Base-by-base conservation (phyloP, 2,797 vertebrate genomes). In the Lateolabrax maculatus region DNA sequence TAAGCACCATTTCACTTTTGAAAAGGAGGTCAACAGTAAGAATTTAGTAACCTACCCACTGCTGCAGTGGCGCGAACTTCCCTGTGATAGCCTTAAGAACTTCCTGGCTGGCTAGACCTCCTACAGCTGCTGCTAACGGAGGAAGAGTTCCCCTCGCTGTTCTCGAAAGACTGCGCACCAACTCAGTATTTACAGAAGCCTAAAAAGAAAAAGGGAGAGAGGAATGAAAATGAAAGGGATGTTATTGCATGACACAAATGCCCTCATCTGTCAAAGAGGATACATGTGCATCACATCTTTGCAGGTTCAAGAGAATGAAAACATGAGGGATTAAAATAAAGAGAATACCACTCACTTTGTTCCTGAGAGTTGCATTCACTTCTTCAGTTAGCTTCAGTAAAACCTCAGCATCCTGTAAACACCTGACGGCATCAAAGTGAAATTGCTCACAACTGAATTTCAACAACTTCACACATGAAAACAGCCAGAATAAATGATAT, bases 71-170 rank as follows among this genome's bases (percentile, higher is more conserved):
- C 62, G 97, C 96, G 94, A 99, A 99, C 86, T 99, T 99, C 84
- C 98, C 98, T 2, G 98, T 99, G 36, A 99, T 96, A 84, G 98
- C 98, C 92, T 99, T 99, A 70, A 99, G 94, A 73, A 96, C 97
- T 94, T 99, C 98, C 91, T 99, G 98, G 89, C 98, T 98, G 60
- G 97, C 96, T 79, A 99, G 86, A 64, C 98, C 98, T 75, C 98
- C 98, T 10, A 97, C 94, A 63, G 97, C 95, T 34, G 98, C 98
- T 27, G 96, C 96, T 75, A 99, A 92, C 1, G 98, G 97, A 71
- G 96, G 89, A 6, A 99, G 94, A 80, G 92, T 96, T 78, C 98
- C 98, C 85, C 88, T 93, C 0, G 98, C 96, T 51, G 97, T 97
- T 88, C 95, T 96, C 0, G 98, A 98, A 29, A 98, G 88, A 89